These are phyloP conservation scores for Peromyscus melanophrys DNA, from an alignment of 2,797 vertebrate species.

Conservation along the genomic window DNA sequence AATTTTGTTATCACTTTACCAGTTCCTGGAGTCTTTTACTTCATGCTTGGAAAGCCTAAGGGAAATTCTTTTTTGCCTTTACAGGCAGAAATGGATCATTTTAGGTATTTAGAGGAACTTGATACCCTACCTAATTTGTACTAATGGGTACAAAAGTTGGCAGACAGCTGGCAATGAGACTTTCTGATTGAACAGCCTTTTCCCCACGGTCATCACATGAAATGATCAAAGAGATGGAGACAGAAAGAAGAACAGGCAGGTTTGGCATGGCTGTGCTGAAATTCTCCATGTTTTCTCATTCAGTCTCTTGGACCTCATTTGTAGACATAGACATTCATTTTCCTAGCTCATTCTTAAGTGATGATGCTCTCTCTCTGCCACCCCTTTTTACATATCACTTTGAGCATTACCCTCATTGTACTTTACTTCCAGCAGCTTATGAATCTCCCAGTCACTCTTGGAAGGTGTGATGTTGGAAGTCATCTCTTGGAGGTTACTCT, in stretches of 20 bases:
- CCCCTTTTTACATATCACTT: neutral
- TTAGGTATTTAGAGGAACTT: conserved; percentile 41
- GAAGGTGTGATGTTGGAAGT: neutral
- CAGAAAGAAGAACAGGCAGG: neutral
- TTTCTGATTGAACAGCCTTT: neutral
- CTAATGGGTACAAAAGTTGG: neutral
- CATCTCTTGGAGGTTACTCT: neutral
- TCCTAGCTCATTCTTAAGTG: neutral
- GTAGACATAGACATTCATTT: neutral
- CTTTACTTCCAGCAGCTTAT: neutral
- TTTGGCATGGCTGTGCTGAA: neutral
- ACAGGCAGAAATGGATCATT: conserved; percentile 22
- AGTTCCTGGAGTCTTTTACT: conserved; percentile 27
- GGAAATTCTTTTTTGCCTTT: conserved; percentile 24
- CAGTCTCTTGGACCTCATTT: neutral
- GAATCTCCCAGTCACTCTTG: neutral
- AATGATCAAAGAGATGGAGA: neutral
- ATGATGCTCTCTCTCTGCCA: neutral
- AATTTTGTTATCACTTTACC: conserved; percentile 50
- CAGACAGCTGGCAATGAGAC: neutral
- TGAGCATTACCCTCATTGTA: neutral
- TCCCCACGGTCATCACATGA: neutral
- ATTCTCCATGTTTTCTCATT: neutral
- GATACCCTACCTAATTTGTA: neutral
- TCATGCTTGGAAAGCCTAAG: neutral